A percentile compares a stretch with the other conserved stretches of the same genome.
These are phyloP conservation scores for Chrysolina oricalcia DNA, from an alignment of 2,888 invertebrate genomes.

Conservation along the genomic window DNA sequence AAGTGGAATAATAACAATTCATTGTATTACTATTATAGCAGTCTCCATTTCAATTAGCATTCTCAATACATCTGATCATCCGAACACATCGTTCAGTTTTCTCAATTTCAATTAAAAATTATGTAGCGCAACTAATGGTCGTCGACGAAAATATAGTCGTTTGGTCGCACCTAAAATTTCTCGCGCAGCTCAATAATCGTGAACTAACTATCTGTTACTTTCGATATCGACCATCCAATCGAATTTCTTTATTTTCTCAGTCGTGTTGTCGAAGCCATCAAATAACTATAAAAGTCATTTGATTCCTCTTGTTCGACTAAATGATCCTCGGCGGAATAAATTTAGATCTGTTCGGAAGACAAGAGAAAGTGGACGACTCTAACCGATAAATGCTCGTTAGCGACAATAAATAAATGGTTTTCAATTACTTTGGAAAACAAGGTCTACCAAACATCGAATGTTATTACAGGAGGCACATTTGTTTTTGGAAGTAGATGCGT, in stretches of 20 bases:
- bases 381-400: constrained; percentile 50
- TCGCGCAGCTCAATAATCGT: background rate
- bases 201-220: constrained; percentile 4
- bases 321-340: constrained; percentile 50
- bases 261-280: constrained; percentile 46
- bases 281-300: constrained; percentile 48
- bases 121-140: background rate
- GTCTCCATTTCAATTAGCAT: background rate
- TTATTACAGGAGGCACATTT: background rate
- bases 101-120: background rate
- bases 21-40: no score
- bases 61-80: background rate
- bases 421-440: background rate
- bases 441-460: background rate
- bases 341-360: constrained; percentile 53
- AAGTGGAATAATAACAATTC: no score
- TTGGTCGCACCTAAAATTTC: constrained; percentile 16
- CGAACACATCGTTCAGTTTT: background rate
- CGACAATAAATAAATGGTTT: constrained; percentile 50
- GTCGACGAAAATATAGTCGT: background rate
- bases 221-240: constrained; percentile 17
- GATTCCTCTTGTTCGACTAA: constrained; percentile 50
- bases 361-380: constrained; percentile 46
- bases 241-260: constrained; percentile 32
- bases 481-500: no score